A percentile compares a stretch with the other conserved stretches of the same genome.
Evolutionary conservation across 2,888 invertebrate species (phyloP).

Genomic region (Euplexia lucipara): DNA sequence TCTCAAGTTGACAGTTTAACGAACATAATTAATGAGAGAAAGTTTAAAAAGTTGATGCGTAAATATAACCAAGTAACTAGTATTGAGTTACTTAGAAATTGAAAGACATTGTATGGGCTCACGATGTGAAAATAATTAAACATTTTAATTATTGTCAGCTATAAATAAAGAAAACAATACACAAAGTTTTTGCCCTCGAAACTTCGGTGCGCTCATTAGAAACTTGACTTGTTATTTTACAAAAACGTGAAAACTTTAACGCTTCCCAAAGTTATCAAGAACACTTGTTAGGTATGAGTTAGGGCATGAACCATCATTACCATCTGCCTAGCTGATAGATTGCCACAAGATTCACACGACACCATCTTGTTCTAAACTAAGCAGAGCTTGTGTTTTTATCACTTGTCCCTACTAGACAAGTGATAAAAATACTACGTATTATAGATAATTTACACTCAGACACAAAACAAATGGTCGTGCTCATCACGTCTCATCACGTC

Average conservation of each 20-base stretch:
- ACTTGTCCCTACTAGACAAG: no score
- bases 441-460: no score
- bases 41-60: constrained; percentile 2
- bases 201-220: constrained; percentile 23
- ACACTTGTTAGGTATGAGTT: no score
- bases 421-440: no score
- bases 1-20: constrained; percentile 24
- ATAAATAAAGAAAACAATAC: constrained; percentile 11
- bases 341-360: no score
- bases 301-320: no score
- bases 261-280: constrained; percentile 10
- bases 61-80: constrained; percentile 5
- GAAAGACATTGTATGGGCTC: background rate
- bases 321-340: no score
- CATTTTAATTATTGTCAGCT: constrained; percentile 26
- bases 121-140: constrained; percentile 18
- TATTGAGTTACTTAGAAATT: constrained; percentile 7
- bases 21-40: constrained; percentile 27
- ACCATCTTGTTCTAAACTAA: no score
- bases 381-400: no score
- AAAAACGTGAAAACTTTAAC: background rate
- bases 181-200: constrained; percentile 2
- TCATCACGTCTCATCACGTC: no score
- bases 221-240: constrained; percentile 28
- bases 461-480: no score